phyloP scores from a whole-genome alignment of 2,113 vertebrate species.

The Regulus satrapa region DNA sequence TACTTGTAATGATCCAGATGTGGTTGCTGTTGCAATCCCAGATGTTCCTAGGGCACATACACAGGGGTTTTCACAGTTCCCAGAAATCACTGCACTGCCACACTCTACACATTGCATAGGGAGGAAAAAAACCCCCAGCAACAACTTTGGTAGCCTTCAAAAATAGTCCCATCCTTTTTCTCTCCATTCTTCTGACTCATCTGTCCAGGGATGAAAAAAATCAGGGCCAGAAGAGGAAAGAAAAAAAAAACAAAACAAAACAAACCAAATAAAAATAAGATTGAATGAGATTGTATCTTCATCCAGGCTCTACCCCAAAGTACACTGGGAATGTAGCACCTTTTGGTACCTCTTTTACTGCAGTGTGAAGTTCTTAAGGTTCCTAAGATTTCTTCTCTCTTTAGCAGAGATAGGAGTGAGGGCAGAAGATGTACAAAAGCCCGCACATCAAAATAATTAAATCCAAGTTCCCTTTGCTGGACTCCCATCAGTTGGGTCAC shows the following conservation, averaged over 20 bases:
- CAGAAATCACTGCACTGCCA: background rate
- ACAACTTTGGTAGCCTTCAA: background rate
- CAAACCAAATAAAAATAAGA: background rate
- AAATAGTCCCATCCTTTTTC: background rate
- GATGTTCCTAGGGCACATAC: background rate
- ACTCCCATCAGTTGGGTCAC: background rate
- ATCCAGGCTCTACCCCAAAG: background rate
- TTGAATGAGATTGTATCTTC: background rate
- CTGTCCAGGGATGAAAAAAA: background rate
- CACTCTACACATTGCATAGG: background rate
- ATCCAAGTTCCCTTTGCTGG: conserved; percentile 4
- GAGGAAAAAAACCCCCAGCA: background rate
- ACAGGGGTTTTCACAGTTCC: background rate
- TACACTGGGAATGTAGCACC: background rate
- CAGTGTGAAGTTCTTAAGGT: background rate
- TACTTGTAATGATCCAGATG: background rate
- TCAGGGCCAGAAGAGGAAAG: background rate
- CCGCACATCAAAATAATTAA: background rate
- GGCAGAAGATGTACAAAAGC: background rate
- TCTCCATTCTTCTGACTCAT: conserved; percentile 1
- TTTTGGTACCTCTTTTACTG: background rate
- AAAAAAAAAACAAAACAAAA: background rate
- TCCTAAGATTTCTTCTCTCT: background rate
- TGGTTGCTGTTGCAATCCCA: background rate
- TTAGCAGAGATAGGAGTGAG: background rate